phyloP scores from a whole-genome alignment of 1,140 invertebrate genomes.

The Drosophila nikananu region DNA sequence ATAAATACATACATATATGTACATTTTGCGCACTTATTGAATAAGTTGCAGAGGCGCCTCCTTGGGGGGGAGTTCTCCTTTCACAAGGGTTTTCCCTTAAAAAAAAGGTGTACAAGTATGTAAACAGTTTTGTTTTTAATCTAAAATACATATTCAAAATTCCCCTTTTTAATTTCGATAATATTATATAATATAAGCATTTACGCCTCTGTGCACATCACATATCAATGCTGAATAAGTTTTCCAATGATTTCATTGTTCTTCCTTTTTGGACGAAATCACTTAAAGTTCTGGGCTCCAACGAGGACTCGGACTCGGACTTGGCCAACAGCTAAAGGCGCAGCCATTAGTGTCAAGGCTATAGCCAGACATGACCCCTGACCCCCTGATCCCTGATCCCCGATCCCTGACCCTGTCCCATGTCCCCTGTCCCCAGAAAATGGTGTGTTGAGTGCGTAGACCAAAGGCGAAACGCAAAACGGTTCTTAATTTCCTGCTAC shows the following conservation, averaged over 20 bases:
- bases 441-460: constrained; percentile 28
- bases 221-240: constrained; percentile 11
- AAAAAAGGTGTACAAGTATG: too few relatives aligned
- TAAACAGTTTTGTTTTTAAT: neutral
- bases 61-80: too few relatives aligned
- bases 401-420: neutral
- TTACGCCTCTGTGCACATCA: constrained; percentile 11
- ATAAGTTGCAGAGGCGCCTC: neutral
- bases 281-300: constrained; percentile 31
- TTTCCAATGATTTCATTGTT: constrained; percentile 41
- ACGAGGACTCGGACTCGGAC: constrained; percentile 5
- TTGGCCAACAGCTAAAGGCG: constrained; percentile 39
- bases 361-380: constrained; percentile 13
- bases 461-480: constrained; percentile 52
- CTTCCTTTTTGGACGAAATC: constrained; percentile 34
- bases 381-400: neutral
- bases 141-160: neutral
- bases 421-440: too few relatives aligned
- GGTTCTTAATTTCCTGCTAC: constrained; percentile 62
- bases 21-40: neutral
- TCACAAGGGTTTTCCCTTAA: too few relatives aligned
- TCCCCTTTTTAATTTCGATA: neutral
- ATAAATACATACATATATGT: neutral
- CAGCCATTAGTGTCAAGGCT: constrained; percentile 53
- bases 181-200: neutral